Evolutionary conservation across 2,888 invertebrate species (phyloP).

Genomic region (Xestia rhomboidea): DNA sequence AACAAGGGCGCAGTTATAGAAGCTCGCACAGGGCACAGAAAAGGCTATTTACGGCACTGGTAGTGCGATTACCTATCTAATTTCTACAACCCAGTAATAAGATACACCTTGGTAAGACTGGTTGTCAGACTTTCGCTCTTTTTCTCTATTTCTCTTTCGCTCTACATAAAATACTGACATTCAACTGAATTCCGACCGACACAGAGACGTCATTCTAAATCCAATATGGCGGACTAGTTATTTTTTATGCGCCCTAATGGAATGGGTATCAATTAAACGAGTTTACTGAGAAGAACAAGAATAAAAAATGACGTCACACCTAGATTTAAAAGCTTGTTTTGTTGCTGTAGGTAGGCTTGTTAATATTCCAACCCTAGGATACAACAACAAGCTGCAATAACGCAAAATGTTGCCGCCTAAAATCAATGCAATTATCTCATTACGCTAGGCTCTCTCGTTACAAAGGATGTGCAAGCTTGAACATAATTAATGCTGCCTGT

Average conservation of each 20-base stretch:
- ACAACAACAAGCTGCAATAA: background rate
- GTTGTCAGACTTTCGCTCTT: background rate
- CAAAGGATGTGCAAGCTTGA: background rate
- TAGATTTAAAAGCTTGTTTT: too few species aligned
- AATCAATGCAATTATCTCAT: background rate
- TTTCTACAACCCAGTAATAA: too few species aligned
- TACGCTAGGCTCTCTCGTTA: background rate
- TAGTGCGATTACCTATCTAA: too few species aligned
- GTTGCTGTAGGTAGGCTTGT: background rate
- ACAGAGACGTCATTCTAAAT: background rate
- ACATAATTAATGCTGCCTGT: background rate
- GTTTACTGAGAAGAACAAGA: too few species aligned
- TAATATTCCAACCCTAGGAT: background rate
- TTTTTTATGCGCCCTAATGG: too few species aligned
- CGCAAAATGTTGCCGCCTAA: background rate
- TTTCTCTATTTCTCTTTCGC: background rate
- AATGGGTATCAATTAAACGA: too few species aligned
- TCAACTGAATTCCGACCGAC: background rate
- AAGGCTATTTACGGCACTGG: too few species aligned
- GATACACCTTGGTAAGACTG: too few species aligned
- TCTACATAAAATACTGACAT: background rate
- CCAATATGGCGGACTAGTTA: too few species aligned
- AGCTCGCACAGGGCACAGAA: too few species aligned
- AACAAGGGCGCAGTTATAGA: too few species aligned
- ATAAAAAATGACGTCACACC: too few species aligned